A percentile compares a stretch with the other conserved stretches of the same genome.
Conservation (phyloP, 2,888 invertebrate species). For the Synergus gifuensis region DNA sequence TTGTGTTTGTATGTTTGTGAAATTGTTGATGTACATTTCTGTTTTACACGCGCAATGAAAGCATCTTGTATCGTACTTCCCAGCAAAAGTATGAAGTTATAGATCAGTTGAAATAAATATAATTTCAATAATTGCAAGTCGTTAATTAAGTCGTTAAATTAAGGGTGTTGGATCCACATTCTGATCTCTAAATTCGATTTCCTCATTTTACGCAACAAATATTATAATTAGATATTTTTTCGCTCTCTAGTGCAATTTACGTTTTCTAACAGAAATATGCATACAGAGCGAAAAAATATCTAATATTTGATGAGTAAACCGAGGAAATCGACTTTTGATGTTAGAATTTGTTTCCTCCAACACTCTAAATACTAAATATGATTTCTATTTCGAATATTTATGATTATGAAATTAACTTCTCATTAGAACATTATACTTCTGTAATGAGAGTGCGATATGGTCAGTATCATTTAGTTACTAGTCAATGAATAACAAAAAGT, state of each 20-base stretch:
- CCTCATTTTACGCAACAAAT: no score
- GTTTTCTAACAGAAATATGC: no score
- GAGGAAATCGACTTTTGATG: not conserved
- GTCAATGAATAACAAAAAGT: slow-evolving; percentile 34
- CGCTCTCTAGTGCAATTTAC: no score
- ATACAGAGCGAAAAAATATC: no score
- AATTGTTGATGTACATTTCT: slow-evolving; percentile 18
- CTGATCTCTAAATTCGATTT: no score
- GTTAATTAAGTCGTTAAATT: not conserved
- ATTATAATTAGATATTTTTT: no score
- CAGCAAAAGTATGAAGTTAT: slow-evolving; percentile 22
- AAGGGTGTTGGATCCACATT: no score
- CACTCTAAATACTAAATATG: not conserved
- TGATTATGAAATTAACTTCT: not conserved
- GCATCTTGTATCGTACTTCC: slow-evolving; percentile 25
- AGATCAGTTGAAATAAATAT: slow-evolving; percentile 5
- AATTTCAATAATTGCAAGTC: not conserved
- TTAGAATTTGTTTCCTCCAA: not conserved
- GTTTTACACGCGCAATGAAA: slow-evolving; percentile 21
- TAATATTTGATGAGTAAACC: not conserved
- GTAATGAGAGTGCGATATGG: slow-evolving; percentile 33
- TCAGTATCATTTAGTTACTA: slow-evolving; percentile 38
- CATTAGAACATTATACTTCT: slow-evolving; percentile 16
- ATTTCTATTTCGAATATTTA: not conserved
- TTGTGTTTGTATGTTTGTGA: slow-evolving; percentile 35